Conservation (phyloP, 2,797 vertebrate genomes). For the Prionace glauca region DNA sequence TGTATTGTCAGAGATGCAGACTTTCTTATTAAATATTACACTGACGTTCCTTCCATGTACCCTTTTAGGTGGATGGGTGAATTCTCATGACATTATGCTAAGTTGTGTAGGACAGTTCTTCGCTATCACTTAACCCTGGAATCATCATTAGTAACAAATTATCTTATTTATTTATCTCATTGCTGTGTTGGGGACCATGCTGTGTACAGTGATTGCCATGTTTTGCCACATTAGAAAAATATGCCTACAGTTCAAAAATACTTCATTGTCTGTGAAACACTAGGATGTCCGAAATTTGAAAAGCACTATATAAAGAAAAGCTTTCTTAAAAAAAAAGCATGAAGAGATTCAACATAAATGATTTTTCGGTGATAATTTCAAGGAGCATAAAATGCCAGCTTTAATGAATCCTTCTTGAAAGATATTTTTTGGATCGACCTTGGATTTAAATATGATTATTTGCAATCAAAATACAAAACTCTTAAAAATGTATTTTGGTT, state of each 20-base stretch:
- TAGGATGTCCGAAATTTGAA: background rate
- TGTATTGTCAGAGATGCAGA: background rate
- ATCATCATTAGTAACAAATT: background rate
- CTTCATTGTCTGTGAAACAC: background rate
- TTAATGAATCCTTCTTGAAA: background rate
- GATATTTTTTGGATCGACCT: background rate
- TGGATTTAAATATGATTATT: background rate
- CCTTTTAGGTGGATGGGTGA: background rate
- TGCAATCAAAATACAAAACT: background rate
- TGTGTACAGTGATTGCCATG: background rate
- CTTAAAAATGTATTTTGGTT: background rate
- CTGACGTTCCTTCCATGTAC: background rate
- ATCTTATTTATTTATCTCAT: background rate
- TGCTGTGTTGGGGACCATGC: background rate
- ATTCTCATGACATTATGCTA: background rate
- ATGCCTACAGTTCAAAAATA: background rate
- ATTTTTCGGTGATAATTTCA: background rate
- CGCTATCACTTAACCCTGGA: background rate
- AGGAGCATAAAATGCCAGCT: background rate
- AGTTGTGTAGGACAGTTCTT: background rate
- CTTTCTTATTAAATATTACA: background rate
- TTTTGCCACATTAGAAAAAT: constrained; percentile 16
- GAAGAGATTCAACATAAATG: background rate
- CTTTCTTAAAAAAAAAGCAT: background rate
- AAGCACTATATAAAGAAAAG: background rate